Conservation (phyloP, 2,797 vertebrate species). For the Monodelphis domestica region DNA sequence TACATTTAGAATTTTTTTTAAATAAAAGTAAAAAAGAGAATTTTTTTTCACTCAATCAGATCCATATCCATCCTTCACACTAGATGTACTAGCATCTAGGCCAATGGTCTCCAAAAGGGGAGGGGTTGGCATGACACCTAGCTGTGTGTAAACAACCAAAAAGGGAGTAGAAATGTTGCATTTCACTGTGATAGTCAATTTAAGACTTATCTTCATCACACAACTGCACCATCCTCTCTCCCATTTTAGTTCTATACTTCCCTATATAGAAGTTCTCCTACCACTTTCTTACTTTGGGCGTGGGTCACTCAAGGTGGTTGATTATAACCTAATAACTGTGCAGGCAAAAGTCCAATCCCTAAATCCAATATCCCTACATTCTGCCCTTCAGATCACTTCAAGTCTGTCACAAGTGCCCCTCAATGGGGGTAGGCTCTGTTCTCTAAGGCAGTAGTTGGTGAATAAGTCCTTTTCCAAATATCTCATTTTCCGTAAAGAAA, state of each 20-base stretch:
- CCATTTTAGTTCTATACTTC: too few species aligned
- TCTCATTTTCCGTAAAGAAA: neutral
- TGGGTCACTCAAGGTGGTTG: too few species aligned
- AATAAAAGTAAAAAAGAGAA: neutral
- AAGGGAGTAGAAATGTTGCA: too few species aligned
- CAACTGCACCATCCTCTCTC: neutral
- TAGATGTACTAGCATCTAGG: neutral
- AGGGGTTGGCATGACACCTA: too few species aligned
- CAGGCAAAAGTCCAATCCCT: too few species aligned
- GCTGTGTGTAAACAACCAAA: too few species aligned
- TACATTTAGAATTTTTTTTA: neutral
- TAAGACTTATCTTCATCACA: neutral
- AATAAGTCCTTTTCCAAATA: neutral
- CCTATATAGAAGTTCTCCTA: too few species aligned
- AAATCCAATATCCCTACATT: neutral
- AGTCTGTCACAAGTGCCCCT: neutral
- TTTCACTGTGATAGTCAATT: neutral
- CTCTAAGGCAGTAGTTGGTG: neutral
- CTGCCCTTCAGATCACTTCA: neutral
- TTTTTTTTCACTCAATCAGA: neutral
- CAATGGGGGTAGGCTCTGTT: neutral
- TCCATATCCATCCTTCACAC: neutral
- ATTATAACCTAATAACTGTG: too few species aligned
- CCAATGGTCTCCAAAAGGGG: neutral
- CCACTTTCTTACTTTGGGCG: too few species aligned